phyloP scores from a whole-genome alignment of 2,888 invertebrate genomes.

The Mimachlamys varia region DNA sequence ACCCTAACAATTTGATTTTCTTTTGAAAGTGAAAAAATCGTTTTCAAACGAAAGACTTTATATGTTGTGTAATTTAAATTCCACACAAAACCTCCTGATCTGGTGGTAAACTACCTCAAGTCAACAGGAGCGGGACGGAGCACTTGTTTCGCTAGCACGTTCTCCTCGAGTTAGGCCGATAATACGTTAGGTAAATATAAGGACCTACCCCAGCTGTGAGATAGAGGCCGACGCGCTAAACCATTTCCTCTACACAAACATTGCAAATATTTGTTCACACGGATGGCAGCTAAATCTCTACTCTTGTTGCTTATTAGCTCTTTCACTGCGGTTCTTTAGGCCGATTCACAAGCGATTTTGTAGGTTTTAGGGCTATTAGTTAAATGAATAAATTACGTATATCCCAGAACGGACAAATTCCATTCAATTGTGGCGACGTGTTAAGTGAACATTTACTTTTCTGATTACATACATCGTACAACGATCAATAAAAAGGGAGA shows the following conservation, averaged over 20 bases:
- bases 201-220: constrained; percentile 31
- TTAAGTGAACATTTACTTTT: constrained; percentile 32
- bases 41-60: not conserved
- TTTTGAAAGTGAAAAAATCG: constrained; percentile 20
- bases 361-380: constrained; percentile 46
- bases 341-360: constrained; percentile 51
- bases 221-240: constrained; percentile 36
- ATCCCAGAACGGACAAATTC: constrained; percentile 4
- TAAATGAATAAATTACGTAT: constrained; percentile 36
- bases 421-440: constrained; percentile 16
- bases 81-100: not conserved
- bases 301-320: constrained; percentile 48
- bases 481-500: constrained; percentile 9
- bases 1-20: constrained; percentile 14
- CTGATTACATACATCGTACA: not conserved
- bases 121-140: not conserved
- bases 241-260: constrained; percentile 51
- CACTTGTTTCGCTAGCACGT: not conserved
- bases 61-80: constrained; percentile 31
- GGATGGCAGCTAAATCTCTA: constrained; percentile 48
- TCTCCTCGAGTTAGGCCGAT: not conserved
- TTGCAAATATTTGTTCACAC: constrained; percentile 53
- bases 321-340: constrained; percentile 45
- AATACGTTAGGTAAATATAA: not conserved
- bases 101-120: not conserved